Percentiles rank a stretch among this genome's conserved stretches.
Evolutionary conservation across 2,888 invertebrate species (phyloP).

Genomic region (Noctua janthe): DNA sequence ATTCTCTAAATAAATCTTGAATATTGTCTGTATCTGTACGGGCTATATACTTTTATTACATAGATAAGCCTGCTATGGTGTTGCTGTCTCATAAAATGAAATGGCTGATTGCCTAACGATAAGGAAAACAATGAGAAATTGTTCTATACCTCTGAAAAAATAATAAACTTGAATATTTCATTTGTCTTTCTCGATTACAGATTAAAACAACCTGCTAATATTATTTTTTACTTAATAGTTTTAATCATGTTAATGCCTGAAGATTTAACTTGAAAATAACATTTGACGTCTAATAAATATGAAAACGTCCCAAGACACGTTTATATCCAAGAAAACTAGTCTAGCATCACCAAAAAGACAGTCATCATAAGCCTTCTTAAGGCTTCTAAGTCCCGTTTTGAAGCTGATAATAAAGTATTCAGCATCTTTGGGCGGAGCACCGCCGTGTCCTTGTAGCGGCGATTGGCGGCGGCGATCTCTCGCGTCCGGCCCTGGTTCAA

Average conservation of each 20-base stretch:
- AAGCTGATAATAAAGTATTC: too few relatives aligned
- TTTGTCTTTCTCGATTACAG: not conserved
- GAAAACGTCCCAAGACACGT: not conserved
- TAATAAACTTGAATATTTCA: not conserved
- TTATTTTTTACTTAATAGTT: too few relatives aligned
- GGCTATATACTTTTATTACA: not conserved
- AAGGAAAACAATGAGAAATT: not conserved
- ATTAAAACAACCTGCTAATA: not conserved
- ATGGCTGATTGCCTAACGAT: not conserved
- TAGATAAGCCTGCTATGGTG: not conserved
- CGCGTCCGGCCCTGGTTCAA: too few relatives aligned
- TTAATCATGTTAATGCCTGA: not conserved
- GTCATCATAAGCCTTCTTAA: too few relatives aligned
- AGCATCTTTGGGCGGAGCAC: too few relatives aligned
- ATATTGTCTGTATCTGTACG: not conserved
- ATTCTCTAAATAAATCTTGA: not conserved
- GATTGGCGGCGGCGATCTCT: too few relatives aligned
- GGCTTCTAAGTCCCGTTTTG: too few relatives aligned
- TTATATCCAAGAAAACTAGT: not conserved
- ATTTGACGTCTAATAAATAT: not conserved
- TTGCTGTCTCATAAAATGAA: slow-evolving; percentile 5
- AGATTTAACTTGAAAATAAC: not conserved
- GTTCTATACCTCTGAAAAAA: not conserved
- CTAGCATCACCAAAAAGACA: too few relatives aligned
- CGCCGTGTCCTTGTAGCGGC: too few relatives aligned